Conservation (phyloP, 2,797 vertebrate genomes). For the Chaetophractus vellerosus region DNA sequence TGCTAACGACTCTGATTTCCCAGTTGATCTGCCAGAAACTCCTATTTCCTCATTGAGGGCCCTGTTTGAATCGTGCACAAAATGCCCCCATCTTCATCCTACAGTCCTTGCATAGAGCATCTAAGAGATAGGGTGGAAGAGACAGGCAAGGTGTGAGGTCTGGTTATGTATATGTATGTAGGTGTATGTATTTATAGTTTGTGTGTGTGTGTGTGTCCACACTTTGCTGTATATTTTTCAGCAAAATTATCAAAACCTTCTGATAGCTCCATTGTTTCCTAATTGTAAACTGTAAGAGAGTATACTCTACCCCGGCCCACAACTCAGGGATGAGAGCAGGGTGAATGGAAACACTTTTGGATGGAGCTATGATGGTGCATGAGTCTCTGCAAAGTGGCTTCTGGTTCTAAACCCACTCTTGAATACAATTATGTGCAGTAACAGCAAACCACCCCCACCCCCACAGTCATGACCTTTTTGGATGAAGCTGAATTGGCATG, state of each 20-base stretch:
- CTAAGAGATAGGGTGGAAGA: neutral
- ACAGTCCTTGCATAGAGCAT: neutral
- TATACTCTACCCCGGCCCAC: neutral
- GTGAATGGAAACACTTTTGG: neutral
- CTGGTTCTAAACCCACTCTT: neutral
- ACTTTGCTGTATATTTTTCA: neutral
- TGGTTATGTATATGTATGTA: neutral
- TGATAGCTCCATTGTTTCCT: conserved; percentile 17
- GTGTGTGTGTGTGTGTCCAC: neutral
- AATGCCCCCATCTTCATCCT: neutral
- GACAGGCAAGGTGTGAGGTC: neutral
- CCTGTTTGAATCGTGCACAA: neutral
- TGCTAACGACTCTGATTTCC: neutral
- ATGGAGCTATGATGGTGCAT: neutral
- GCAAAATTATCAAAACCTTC: conserved; percentile 13
- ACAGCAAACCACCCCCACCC: neutral
- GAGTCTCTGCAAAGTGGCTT: neutral
- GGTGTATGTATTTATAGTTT: neutral
- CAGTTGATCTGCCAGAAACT: neutral
- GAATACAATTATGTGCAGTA: neutral
- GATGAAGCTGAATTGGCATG: neutral
- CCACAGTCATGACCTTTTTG: neutral
- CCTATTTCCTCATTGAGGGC: neutral
- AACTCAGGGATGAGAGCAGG: neutral
- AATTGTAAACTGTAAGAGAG: neutral